Evolutionary conservation across 2,113 vertebrate species (phyloP).

Genomic region (Carollia perspicillata): DNA sequence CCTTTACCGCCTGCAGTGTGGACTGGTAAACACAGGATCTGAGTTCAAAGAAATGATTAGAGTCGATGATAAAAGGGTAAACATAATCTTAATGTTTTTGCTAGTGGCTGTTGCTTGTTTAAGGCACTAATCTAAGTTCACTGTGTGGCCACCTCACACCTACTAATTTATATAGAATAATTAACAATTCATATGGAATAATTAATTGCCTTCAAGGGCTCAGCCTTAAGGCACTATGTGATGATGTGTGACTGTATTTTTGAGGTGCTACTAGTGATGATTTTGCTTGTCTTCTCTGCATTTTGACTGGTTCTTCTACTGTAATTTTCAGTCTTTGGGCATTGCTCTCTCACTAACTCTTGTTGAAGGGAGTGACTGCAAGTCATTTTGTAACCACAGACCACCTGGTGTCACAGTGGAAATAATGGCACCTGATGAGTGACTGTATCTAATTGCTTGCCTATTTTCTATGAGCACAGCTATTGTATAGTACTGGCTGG

Average conservation of each 20-base stretch:
- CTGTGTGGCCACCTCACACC: neutral
- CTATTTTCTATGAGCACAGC: neutral
- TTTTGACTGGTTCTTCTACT: neutral
- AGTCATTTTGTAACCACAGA: neutral
- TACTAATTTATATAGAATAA: neutral
- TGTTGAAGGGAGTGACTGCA: neutral
- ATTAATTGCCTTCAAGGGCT: too few relatives aligned
- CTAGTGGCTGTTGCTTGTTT: neutral
- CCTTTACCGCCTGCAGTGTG: neutral
- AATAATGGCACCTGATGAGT: neutral
- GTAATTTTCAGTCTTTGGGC: neutral
- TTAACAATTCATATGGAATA: neutral
- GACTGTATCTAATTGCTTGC: neutral
- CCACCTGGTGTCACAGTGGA: neutral
- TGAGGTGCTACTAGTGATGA: neutral
- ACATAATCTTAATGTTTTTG: neutral
- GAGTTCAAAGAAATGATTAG: conserved; percentile 53
- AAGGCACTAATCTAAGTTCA: neutral
- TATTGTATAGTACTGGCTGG: neutral
- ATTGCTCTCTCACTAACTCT: neutral
- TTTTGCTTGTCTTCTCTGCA: neutral
- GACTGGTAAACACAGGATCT: neutral
- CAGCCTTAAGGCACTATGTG: neutral
- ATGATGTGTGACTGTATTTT: neutral
- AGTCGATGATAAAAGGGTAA: conserved; percentile 32